Evolutionary conservation across 23 tunicate species (phyloP).

Genomic region (Botrylloides violaceus): DNA sequence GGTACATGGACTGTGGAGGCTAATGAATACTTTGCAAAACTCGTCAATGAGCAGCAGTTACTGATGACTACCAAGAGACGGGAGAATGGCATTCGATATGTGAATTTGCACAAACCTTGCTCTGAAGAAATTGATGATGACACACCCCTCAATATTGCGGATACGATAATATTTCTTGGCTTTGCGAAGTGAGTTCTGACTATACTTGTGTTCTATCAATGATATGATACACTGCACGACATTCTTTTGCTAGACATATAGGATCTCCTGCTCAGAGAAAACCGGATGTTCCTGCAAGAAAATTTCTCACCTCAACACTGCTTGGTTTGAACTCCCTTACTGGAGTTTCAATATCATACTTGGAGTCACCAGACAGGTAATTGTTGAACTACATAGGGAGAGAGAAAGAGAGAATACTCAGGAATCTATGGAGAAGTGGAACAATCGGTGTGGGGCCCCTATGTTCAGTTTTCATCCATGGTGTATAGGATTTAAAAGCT

Average conservation of each 20-base stretch:
- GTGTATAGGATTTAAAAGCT: too few species aligned
- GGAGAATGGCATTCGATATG: constrained; percentile 42
- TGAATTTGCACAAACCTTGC: constrained; percentile 60
- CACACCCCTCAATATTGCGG: constrained; percentile 48
- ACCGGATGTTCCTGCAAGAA: neutral
- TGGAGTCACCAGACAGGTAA: constrained; percentile 9
- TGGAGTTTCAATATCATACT: neutral
- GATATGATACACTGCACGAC: neutral
- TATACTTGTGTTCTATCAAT: constrained; percentile 4
- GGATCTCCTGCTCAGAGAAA: neutral
- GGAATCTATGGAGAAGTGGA: too few species aligned
- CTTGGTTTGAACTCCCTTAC: neutral
- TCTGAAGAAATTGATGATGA: constrained; percentile 66
- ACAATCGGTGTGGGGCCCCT: too few species aligned
- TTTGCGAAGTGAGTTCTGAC: constrained; percentile 20
- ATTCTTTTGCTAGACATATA: neutral
- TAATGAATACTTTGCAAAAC: constrained; percentile 21
- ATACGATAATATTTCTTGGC: constrained; percentile 49
- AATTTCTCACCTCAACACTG: neutral
- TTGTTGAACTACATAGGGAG: too few species aligned
- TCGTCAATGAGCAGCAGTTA: constrained; percentile 34
- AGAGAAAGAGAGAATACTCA: too few species aligned
- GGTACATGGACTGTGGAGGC: constrained; percentile 24
- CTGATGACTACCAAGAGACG: constrained; percentile 56
- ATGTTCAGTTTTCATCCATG: too few species aligned